These are phyloP conservation scores for Ciconia nigra DNA, from an alignment of 2,797 vertebrate species.

Conservation along the genomic window DNA sequence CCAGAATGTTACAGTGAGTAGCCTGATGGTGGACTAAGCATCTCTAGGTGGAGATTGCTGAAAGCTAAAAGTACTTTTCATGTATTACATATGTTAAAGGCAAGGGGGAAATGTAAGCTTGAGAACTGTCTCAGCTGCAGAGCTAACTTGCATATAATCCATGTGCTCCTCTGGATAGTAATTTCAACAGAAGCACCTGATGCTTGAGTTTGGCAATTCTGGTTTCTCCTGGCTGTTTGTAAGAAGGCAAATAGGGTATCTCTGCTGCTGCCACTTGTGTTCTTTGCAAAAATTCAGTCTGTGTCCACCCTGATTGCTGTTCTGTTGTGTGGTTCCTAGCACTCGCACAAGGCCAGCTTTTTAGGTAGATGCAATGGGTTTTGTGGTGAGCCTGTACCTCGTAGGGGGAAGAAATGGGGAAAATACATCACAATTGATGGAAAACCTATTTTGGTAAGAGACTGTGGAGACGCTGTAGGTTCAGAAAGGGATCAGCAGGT, in stretches of 20 bases:
- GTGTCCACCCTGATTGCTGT: neutral
- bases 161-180: accelerated
- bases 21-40: neutral
- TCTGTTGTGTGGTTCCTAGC: neutral
- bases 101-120: neutral
- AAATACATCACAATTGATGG: neutral
- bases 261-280: neutral
- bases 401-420: neutral
- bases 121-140: neutral
- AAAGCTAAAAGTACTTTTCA: neutral
- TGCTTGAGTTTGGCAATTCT: neutral
- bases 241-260: neutral
- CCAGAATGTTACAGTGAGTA: neutral
- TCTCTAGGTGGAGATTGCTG: neutral
- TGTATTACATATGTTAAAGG: neutral
- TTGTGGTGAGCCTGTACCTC: neutral
- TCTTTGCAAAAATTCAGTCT: neutral
- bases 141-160: neutral
- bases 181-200: neutral
- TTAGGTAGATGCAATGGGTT: neutral
- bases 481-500: neutral
- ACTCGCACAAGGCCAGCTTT: neutral
- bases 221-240: neutral
- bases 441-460: neutral
- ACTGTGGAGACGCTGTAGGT: neutral